Evolutionary conservation across 2,888 invertebrate species (phyloP), one percentile per base, ranked within the genome.

Genomic region (Tillus elongatus): DNA sequence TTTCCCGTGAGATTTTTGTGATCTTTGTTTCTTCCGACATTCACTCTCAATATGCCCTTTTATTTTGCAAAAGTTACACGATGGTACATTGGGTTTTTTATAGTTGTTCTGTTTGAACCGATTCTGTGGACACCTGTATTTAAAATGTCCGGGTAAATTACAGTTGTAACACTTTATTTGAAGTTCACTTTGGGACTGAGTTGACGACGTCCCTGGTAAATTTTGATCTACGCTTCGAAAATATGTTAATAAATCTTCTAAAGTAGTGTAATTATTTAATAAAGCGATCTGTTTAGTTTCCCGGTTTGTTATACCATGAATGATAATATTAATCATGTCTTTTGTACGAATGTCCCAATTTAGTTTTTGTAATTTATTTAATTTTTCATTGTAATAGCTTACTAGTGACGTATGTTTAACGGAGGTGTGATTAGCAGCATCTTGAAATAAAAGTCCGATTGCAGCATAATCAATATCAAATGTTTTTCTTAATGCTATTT

Each of bases 381-480:
- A n/a, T 19, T 19, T 19, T 8, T 6, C 6, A 19, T 19, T 19
- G n/a, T 19, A 19, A 19, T 19, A 19, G n/a, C 24, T 19, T n/a
- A 19, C 24, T 19, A 19, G n/a, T 6, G 24, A 19, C 6, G 24
- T 19, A n/a, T 19, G 24, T 6, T n/a, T 19, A n/a, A 8, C n/a
- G n/a, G 24, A 19, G 6, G 6, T 19, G n/a, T 19, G 24, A n/a
- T 19, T 19, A 6, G 24, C 24, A n/a, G 24, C 24, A 8, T 19
- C 24, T 19, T 19, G 24, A n/a, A 19, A 19, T 19, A 19, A 19
- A 8, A 19, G n/a, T 8, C 24, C 24, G 24, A 19, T 19, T n/a
- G 24, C n/a, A 19, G 24, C n/a, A n/a, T 19, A 19, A 19, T 19
- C 24, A 19, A 19, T n/a, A n/a, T 19, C 24, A 19, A 19, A 19